Evolutionary conservation across 1,140 invertebrate genomes (phyloP).

Genomic region (Stegodyphus mimosarum): DNA sequence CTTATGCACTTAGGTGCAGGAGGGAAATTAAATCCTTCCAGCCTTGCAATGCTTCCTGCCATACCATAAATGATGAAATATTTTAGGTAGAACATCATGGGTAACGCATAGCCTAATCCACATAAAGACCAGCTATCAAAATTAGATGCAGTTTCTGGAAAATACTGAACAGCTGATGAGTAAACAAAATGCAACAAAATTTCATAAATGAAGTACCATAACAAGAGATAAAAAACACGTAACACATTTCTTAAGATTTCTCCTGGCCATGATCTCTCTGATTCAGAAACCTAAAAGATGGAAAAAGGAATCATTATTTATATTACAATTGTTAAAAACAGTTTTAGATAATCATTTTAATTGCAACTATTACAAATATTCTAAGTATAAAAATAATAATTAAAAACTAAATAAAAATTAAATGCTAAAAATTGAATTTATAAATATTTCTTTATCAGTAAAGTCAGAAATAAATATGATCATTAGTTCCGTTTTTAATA

Average conservation of each 20-base stretch:
- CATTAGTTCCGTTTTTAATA: no score
- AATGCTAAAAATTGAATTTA: no score
- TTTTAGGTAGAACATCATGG: slow-evolving; percentile 62
- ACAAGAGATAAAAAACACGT: slow-evolving; percentile 4
- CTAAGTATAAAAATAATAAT: background rate
- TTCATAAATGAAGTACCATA: slow-evolving; percentile 61
- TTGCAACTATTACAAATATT: background rate
- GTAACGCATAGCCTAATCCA: slow-evolving; percentile 63
- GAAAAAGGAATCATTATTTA: background rate
- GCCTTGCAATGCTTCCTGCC: slow-evolving; percentile 25
- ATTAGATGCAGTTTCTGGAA: slow-evolving; percentile 30
- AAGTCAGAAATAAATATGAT: no score
- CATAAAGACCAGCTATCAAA: slow-evolving; percentile 60
- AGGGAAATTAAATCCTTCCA: slow-evolving; percentile 60
- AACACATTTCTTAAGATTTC: background rate
- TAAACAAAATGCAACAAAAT: slow-evolving; percentile 61
- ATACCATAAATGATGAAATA: slow-evolving; percentile 63
- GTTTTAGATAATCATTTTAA: background rate
- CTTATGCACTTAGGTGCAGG: slow-evolving; percentile 62
- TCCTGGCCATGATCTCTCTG: background rate
- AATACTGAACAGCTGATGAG: slow-evolving; percentile 60
- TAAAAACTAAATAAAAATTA: background rate
- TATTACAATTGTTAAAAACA: background rate
- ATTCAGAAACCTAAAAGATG: background rate
- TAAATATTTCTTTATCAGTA: no score